Base-by-base conservation (phyloP, 2,888 invertebrate species). In the Pseudococcus longispinus region DNA sequence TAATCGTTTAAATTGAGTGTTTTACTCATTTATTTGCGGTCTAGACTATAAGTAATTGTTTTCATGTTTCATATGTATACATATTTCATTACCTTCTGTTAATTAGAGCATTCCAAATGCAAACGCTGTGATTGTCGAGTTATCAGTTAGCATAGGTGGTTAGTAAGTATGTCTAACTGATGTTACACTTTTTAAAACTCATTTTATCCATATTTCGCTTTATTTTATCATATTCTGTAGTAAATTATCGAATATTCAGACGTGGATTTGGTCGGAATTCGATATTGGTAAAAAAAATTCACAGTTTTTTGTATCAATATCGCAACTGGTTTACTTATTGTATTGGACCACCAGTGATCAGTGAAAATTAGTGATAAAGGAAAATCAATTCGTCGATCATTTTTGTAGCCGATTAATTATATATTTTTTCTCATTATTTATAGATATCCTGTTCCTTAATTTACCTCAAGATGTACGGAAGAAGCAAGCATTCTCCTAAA, bases 401-500 rank as follows among this genome's bases (percentile, higher is more conserved):
- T 70, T 29, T 5, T 23, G 0, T 13, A 9, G 18, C 32, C 60
- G 23, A 60, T 15, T 46, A 46, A 46, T 15, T 51, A n/a, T n/a
- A 5, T 60, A 11, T 23, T 60, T 60, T 60, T 23, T 20, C 2
- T n/a, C n/a, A 55, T n/a, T 55, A 6, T 20, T 55, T 60, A 9
- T 11, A 60, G 60, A 23, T 23, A 60, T 60, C 60, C 8, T 60
- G 60, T 60, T 60, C 60, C 60, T 60, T 4, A 23, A 60, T 70
- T 70, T 20, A 29, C 20, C 70, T 32, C 70, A 70, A 77, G 8
- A 86, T 86, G 86, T 86, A 86, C 23, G 51, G 46, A 26, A 44
- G 86, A 51, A 86, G 46, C 55, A 86, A 86, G 18, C 86, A 86
- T 51, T 86, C 86, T 51, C 86, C 86, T 42, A 86, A 86, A 32